Conservation (phyloP, 30 jellyfish, hydroid and myxozoan genomes). For the Mastigias papua region DNA sequence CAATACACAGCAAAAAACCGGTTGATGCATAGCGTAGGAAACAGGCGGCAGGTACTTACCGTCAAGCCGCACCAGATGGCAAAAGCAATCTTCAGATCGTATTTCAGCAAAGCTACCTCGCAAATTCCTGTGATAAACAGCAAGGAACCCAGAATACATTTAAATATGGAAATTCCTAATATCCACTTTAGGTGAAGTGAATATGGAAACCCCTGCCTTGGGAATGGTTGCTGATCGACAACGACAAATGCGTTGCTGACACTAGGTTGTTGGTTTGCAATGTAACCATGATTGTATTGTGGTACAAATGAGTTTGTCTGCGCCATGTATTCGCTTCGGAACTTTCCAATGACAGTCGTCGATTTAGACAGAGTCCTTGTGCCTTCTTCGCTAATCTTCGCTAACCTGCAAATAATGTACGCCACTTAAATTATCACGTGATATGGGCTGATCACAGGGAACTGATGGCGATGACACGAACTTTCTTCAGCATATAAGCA, state of each 20-base stretch:
- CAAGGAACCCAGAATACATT: neutral
- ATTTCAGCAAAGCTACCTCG: neutral
- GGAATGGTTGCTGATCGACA: neutral
- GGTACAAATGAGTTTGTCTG: neutral
- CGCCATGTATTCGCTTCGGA: neutral
- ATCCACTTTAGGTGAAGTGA: neutral
- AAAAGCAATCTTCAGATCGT: neutral
- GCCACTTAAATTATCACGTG: too few relatives aligned
- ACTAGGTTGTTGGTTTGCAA: neutral
- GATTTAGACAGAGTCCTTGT: too few relatives aligned
- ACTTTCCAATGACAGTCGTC: too few relatives aligned
- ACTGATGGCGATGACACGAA: too few relatives aligned
- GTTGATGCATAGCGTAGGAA: too few relatives aligned
- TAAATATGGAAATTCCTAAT: neutral
- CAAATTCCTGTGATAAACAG: neutral
- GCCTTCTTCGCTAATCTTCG: too few relatives aligned
- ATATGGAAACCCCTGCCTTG: neutral
- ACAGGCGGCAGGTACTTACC: too few relatives aligned
- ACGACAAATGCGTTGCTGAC: neutral
- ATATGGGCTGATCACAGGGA: too few relatives aligned
- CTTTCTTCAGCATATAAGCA: too few relatives aligned
- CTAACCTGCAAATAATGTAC: too few relatives aligned
- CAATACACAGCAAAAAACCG: too few relatives aligned
- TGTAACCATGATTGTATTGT: neutral
- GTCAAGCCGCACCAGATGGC: neutral